Percentiles rank a stretch among this genome's conserved stretches.
Evolutionary conservation across 2,113 vertebrate genomes (phyloP).

Genomic region (Zapornia atra): DNA sequence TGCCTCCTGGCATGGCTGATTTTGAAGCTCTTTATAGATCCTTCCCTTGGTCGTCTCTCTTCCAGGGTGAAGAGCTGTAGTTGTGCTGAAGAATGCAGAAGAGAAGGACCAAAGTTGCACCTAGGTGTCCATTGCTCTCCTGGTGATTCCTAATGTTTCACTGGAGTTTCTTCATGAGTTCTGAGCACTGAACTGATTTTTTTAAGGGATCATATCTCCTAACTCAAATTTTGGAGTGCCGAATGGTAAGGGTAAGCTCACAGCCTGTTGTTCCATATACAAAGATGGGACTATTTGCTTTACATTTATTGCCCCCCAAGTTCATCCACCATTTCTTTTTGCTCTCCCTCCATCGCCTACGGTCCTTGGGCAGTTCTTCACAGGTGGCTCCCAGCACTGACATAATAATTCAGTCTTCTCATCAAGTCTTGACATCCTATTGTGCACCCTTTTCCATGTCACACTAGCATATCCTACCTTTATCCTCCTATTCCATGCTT

Average conservation of each 20-base stretch:
- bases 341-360: neutral
- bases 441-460: neutral
- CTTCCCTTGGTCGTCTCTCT: neutral
- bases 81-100: neutral
- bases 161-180: neutral
- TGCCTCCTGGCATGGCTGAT: neutral
- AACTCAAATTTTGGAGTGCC: neutral
- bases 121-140: neutral
- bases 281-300: neutral
- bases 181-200: neutral
- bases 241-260: neutral
- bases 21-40: neutral
- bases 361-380: neutral
- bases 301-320: neutral
- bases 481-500: constrained; percentile 22
- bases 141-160: neutral
- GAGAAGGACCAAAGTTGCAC: neutral
- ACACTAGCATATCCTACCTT: constrained; percentile 22
- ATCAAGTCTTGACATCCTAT: neutral
- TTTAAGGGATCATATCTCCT: rapidly evolving
- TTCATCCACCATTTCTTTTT: neutral
- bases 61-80: neutral
- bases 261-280: neutral
- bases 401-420: neutral
- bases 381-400: neutral